Percentiles rank a stretch among this genome's conserved stretches.
Conservation (phyloP, 2,113 vertebrate species). For the Cryptotis parvus region DNA sequence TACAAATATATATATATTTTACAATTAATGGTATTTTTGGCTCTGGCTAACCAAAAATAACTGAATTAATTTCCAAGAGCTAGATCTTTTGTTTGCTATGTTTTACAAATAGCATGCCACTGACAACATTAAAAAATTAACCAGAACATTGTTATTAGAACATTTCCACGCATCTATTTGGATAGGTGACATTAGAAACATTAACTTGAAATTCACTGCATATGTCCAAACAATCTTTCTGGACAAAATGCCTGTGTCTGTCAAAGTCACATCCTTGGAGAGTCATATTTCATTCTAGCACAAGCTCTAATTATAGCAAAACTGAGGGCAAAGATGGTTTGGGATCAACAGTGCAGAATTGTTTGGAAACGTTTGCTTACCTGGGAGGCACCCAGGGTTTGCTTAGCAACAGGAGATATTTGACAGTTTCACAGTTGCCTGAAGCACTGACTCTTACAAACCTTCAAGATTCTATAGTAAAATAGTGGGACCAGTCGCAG, state of each 20-base stretch:
- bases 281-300: not conserved
- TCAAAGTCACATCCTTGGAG: not conserved
- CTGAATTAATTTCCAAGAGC: not conserved
- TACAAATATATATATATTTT: not conserved
- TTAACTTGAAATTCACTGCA: not conserved
- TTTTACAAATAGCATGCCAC: not conserved
- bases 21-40: not conserved
- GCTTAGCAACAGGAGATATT: not conserved
- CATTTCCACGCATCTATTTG: not conserved
- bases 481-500: no score
- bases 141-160: not conserved
- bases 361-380: slow-evolving; percentile 18
- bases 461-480: no score
- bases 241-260: not conserved
- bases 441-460: no score
- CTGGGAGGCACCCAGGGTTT: not conserved
- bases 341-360: not conserved
- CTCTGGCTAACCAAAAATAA: not conserved
- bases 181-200: not conserved
- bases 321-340: not conserved
- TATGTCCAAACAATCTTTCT: not conserved
- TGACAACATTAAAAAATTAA: not conserved
- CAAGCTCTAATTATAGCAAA: not conserved
- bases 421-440: not conserved
- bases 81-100: not conserved